A percentile compares a stretch with the other conserved stretches of the same genome.
Evolutionary conservation across 2,797 vertebrate species (phyloP).

Genomic region (Diglossa cyanea): DNA sequence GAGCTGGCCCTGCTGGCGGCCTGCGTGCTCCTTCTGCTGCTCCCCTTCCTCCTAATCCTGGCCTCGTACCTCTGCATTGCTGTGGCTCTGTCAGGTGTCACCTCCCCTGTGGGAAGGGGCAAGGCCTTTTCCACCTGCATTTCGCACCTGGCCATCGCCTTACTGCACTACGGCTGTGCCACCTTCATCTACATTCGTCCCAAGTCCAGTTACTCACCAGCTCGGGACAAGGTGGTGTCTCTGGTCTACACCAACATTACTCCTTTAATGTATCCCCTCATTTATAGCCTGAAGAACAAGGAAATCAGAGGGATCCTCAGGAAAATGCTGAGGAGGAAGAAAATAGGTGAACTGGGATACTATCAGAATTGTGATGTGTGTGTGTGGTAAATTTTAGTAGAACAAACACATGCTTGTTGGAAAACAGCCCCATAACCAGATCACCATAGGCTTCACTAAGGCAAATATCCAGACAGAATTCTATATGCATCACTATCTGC

Average conservation of each 20-base stretch:
- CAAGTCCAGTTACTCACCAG: conserved; percentile 61
- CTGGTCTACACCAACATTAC: conserved; percentile 74
- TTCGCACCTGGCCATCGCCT: conserved; percentile 60
- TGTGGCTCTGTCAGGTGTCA: neutral
- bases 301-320: conserved; percentile 56
- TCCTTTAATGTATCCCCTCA: conserved; percentile 70
- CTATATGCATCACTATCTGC: neutral
- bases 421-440: neutral
- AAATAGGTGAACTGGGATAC: neutral
- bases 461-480: neutral
- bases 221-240: conserved; percentile 64
- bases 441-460: neutral
- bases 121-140: conserved; percentile 63
- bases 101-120: neutral
- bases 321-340: conserved; percentile 45
- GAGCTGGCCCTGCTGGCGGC: conserved; percentile 67
- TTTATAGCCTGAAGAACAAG: conserved; percentile 72
- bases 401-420: neutral
- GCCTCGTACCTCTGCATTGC: conserved; percentile 52
- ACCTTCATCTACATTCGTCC: conserved; percentile 70
- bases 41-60: conserved; percentile 69
- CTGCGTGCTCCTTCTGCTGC: conserved; percentile 62
- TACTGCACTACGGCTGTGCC: conserved; percentile 72
- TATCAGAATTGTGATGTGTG: neutral
- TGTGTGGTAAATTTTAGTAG: neutral